A percentile compares a stretch with the other conserved stretches of the same genome.
Conservation (phyloP, 2,888 invertebrate genomes). For the Meteorus cinctellus region DNA sequence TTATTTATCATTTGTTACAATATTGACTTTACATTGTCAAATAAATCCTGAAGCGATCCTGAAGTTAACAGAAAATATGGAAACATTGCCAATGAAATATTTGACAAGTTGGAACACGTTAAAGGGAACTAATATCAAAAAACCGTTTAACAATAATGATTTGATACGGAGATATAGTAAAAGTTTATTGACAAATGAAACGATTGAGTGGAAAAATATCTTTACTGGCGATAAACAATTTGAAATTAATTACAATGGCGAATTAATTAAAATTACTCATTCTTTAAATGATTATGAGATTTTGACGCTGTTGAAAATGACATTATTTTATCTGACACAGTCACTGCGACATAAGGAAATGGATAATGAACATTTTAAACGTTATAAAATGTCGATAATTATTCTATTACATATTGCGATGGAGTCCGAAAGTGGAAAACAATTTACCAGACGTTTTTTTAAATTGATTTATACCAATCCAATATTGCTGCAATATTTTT, state of each 20-base stretch:
- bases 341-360: slow-evolving; percentile 54
- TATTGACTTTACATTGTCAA: slow-evolving; percentile 79
- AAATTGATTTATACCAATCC: slow-evolving; percentile 72
- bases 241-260: slow-evolving; percentile 51
- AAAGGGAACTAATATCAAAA: slow-evolving; percentile 69
- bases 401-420: slow-evolving; percentile 60
- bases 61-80: slow-evolving; percentile 74
- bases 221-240: slow-evolving; percentile 60
- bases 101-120: slow-evolving; percentile 74
- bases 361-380: slow-evolving; percentile 53
- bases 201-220: slow-evolving; percentile 67
- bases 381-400: slow-evolving; percentile 57
- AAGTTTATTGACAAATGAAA: slow-evolving; percentile 71
- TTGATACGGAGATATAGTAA: slow-evolving; percentile 73
- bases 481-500: slow-evolving; percentile 69
- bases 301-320: slow-evolving; percentile 51
- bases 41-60: slow-evolving; percentile 75
- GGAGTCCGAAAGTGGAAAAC: slow-evolving; percentile 42
- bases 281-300: slow-evolving; percentile 44
- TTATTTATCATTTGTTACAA: slow-evolving; percentile 66
- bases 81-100: slow-evolving; percentile 74
- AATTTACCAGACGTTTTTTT: slow-evolving; percentile 57
- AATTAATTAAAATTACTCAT: slow-evolving; percentile 52
- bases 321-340: slow-evolving; percentile 66
- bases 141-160: slow-evolving; percentile 66